These are phyloP conservation scores for Drosophila novamexicana DNA, from an alignment of 1,140 invertebrate genomes.

Conservation along the genomic window DNA sequence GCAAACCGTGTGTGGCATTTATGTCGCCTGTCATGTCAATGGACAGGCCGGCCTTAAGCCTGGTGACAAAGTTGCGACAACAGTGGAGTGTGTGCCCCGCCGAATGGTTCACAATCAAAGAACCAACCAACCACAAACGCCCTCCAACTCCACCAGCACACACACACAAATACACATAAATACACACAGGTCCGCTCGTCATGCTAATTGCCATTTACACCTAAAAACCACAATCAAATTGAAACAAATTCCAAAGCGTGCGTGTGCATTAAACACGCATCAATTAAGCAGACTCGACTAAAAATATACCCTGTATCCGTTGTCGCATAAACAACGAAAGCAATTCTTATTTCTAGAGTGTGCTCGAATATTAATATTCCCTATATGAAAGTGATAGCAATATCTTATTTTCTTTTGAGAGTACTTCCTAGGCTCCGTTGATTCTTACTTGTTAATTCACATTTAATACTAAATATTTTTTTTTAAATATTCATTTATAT, in stretches of 20 bases:
- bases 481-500: too few species aligned
- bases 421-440: too few species aligned
- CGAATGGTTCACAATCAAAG: constrained; percentile 6
- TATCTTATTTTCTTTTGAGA: too few species aligned
- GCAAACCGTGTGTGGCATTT: constrained; percentile 70
- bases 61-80: constrained; percentile 63
- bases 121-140: not conserved
- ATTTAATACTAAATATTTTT: too few species aligned
- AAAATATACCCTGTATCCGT: constrained; percentile 17
- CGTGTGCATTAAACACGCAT: constrained; percentile 13
- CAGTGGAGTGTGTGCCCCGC: constrained; percentile 17
- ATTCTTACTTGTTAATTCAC: too few species aligned
- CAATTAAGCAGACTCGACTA: not conserved
- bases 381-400: too few species aligned
- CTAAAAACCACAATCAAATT: constrained; percentile 66
- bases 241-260: constrained; percentile 48
- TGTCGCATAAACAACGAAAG: too few species aligned
- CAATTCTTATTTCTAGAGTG: too few species aligned
- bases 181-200: constrained; percentile 31
- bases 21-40: constrained; percentile 65
- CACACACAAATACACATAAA: too few species aligned
- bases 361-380: too few species aligned
- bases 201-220: constrained; percentile 75
- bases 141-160: not conserved
- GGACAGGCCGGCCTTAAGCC: constrained; percentile 58